Conservation (phyloP, 2,888 invertebrate genomes). For the Temnothorax rugatulus region DNA sequence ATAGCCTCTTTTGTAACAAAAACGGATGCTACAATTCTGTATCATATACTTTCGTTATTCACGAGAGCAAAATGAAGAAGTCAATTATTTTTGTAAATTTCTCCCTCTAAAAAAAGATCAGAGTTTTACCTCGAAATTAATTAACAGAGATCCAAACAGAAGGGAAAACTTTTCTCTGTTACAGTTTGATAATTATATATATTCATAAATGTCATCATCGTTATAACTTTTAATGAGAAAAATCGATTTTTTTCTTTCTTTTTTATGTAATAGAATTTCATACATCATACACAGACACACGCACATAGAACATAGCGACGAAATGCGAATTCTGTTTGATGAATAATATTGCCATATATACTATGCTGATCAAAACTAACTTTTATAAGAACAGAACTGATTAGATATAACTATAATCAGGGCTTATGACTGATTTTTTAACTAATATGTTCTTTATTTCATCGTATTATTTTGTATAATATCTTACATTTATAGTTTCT, state of each 20-base stretch:
- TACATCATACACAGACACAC: background rate
- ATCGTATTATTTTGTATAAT: background rate
- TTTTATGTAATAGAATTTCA: constrained; percentile 27
- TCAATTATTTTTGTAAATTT: constrained; percentile 20
- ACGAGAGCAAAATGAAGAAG: background rate
- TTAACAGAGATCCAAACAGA: constrained; percentile 41
- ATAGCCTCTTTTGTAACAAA: background rate
- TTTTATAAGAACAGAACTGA: background rate
- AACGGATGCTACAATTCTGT: background rate
- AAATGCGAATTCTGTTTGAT: constrained; percentile 30
- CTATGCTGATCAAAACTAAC: background rate
- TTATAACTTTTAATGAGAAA: constrained; percentile 51
- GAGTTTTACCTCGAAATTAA: constrained; percentile 38
- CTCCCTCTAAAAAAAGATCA: background rate
- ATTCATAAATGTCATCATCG: constrained; percentile 17
- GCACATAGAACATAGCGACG: background rate
- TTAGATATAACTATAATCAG: constrained; percentile 12
- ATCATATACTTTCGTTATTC: background rate
- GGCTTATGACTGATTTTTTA: background rate
- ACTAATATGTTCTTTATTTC: background rate
- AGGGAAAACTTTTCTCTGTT: constrained; percentile 10
- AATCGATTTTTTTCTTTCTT: constrained; percentile 34
- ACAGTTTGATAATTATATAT: constrained; percentile 23
- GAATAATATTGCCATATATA: constrained; percentile 9
- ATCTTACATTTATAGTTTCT: background rate